Evolutionary conservation across 2,113 vertebrate species (phyloP), one percentile per base, ranked within the genome.

Genomic region (Apteryx mantelli): DNA sequence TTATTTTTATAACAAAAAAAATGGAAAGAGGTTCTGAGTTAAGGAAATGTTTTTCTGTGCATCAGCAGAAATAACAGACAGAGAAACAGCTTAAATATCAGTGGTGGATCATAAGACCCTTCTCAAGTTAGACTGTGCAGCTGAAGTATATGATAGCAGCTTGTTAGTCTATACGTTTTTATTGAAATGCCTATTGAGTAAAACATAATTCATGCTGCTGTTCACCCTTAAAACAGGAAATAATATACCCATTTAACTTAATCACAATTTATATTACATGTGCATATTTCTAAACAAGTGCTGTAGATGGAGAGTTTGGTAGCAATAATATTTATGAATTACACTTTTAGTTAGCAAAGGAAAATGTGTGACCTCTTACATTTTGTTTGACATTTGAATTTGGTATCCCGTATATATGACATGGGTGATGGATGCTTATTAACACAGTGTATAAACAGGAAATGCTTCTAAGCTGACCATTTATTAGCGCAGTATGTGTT

Each of bases 301-400:
- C 97, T 97, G 98, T 98, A 98, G 98, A 98, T 98, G 98, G 98
- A 98, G 98, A 98, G 98, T 97, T 98, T 98, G 98, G 98, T 98
- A 98, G 98, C 98, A 98, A 98, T 98, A 98, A 98, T 98, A 98
- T 98, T 98, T 98, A 98, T 98, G 98, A 98, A 98, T 98, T 98
- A 98, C 98, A 98, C 98, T 98, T 98, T 98, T 98, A 98, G 98
- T 98, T 98, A 98, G 98, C 98, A 98, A 98, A 98, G 97, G 98
- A 98, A 97, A 98, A 98, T 98, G 98, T 98, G 98, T 98, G 98
- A 98, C 98, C 98, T 98, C 98, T 98, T 98, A 98, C 98, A 97
- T 98, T 98, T 98, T 98, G 98, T 98, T 98, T 98, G 98, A 98
- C 98, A 98, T 98, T 98, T 98, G 97, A 98, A 98, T 98, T 98